Conservation (phyloP, 2,888 invertebrate species). For the Lepidonotus clava region DNA sequence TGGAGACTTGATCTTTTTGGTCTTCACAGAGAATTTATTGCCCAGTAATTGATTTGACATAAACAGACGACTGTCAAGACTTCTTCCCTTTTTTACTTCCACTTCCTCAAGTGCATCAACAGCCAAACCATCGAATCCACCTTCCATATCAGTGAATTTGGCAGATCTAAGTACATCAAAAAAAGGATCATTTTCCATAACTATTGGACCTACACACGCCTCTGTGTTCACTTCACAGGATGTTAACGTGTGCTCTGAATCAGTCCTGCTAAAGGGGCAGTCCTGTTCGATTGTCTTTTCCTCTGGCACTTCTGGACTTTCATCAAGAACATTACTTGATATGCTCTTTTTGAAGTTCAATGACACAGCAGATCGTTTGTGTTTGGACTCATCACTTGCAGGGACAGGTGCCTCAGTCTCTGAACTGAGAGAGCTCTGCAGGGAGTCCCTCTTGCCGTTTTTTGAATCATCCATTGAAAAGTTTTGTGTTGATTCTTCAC, state of each 20-base stretch:
- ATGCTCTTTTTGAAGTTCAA: constrained; percentile 5
- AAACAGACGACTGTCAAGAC: constrained; percentile 25
- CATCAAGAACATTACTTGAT: background rate
- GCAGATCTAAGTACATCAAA: background rate
- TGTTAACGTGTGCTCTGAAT: background rate
- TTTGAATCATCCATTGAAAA: constrained; percentile 37
- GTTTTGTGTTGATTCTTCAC: constrained; percentile 48
- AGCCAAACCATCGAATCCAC: constrained; percentile 35
- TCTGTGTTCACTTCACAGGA: background rate
- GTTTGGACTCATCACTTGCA: background rate
- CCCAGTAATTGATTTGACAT: constrained; percentile 46
- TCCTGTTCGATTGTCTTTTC: background rate
- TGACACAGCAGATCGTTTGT: background rate
- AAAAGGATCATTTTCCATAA: too few species aligned
- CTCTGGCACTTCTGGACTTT: background rate
- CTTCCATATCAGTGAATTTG: constrained; percentile 28
- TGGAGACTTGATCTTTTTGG: background rate
- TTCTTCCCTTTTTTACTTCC: constrained; percentile 5
- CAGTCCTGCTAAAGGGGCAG: background rate
- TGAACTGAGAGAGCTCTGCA: constrained; percentile 33
- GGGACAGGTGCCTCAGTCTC: background rate
- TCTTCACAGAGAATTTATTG: background rate
- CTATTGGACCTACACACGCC: background rate
- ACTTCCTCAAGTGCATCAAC: background rate
- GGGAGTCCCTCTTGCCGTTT: constrained; percentile 15